phyloP scores from a whole-genome alignment of 2,113 vertebrate genomes.

The Oreochromis spilurus region DNA sequence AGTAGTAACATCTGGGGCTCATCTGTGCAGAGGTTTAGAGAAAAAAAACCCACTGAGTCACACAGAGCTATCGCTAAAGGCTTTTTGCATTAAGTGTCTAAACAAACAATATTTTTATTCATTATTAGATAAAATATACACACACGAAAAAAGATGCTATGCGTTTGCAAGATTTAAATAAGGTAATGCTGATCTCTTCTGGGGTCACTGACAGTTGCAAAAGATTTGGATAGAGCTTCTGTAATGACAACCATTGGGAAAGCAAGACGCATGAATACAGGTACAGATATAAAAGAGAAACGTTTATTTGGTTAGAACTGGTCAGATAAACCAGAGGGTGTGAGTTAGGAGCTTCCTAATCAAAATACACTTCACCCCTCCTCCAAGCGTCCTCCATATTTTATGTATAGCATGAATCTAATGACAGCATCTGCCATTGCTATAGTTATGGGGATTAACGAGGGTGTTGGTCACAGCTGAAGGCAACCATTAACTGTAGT shows the following conservation, averaged over 20 bases:
- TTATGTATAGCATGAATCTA: neutral
- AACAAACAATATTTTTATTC: neutral
- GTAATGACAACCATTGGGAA: neutral
- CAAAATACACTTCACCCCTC: neutral
- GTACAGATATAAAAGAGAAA: neutral
- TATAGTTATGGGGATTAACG: neutral
- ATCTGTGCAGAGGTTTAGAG: neutral
- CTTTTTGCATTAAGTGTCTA: neutral
- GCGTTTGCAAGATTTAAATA: neutral
- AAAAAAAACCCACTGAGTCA: neutral
- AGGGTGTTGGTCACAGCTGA: neutral
- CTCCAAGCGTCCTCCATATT: fast-evolving
- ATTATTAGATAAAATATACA: neutral
- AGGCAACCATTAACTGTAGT: neutral
- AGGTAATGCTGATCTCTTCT: neutral
- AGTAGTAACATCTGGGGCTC: slow-evolving; percentile 14
- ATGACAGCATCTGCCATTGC: neutral
- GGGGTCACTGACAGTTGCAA: neutral
- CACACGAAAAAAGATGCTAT: too few relatives aligned
- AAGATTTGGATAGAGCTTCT: neutral
- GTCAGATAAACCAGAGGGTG: neutral
- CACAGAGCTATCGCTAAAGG: fast-evolving
- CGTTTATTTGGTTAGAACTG: fast-evolving
- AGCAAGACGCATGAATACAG: neutral
- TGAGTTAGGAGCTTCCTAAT: fast-evolving